These are phyloP conservation scores for Parauchenoglanis punctatus DNA, from an alignment of 2,797 vertebrate genomes.

Conservation along the genomic window DNA sequence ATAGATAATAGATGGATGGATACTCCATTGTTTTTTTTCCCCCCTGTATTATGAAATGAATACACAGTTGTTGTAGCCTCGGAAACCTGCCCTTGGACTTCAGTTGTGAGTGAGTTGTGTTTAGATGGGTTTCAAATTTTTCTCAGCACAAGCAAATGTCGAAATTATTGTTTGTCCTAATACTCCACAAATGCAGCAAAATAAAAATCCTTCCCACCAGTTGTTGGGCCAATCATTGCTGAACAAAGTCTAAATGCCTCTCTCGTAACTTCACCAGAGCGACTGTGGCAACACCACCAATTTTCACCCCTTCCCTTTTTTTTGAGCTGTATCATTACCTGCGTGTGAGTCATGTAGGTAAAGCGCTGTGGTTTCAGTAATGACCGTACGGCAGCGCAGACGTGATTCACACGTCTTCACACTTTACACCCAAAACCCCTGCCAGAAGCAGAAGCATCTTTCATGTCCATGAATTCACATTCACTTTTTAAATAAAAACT, in stretches of 20 bases:
- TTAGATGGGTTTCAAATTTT: background rate
- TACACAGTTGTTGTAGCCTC: background rate
- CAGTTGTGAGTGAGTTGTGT: background rate
- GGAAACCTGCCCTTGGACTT: background rate
- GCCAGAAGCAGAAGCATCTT: background rate
- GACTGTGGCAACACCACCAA: conserved; percentile 46
- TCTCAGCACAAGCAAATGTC: background rate
- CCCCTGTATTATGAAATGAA: background rate
- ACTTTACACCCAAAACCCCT: background rate
- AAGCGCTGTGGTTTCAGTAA: conserved; percentile 17
- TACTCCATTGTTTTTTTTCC: background rate
- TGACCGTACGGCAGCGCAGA: background rate
- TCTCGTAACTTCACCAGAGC: conserved; percentile 15
- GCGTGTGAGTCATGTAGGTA: conserved; percentile 41
- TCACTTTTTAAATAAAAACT: background rate
- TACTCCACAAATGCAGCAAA: background rate
- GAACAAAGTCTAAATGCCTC: conserved; percentile 6
- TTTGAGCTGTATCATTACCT: conserved; percentile 46
- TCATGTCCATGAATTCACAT: background rate
- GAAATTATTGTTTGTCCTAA: background rate
- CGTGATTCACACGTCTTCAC: background rate
- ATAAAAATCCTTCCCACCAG: conserved; percentile 3
- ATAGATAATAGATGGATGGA: too few relatives aligned
- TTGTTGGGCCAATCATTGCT: background rate
- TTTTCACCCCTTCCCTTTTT: conserved; percentile 37